A percentile compares a stretch with the other conserved stretches of the same genome.
Evolutionary conservation across 2,888 invertebrate species (phyloP).

Genomic region (Zelleria hepariella): DNA sequence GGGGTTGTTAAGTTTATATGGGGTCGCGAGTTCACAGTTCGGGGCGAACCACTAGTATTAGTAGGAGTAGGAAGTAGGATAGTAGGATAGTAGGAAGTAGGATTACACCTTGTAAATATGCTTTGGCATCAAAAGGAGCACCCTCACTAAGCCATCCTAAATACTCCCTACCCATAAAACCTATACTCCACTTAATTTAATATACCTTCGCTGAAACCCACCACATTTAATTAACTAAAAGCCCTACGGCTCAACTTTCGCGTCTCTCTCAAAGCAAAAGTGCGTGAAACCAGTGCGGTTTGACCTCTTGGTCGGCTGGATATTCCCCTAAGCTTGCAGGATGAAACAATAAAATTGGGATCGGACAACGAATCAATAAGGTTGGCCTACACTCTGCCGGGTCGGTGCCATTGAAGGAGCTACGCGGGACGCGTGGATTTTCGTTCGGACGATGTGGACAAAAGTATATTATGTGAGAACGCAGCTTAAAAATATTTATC

Average conservation of each 20-base stretch:
- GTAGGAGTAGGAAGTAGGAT: too few relatives aligned
- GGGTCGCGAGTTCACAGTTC: too few relatives aligned
- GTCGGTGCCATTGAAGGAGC: background rate
- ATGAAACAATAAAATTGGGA: background rate
- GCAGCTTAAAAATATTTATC: too few relatives aligned
- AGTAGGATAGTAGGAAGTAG: too few relatives aligned
- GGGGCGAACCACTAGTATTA: too few relatives aligned
- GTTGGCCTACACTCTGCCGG: background rate
- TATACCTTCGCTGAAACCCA: background rate
- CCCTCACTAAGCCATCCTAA: background rate
- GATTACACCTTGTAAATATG: too few relatives aligned
- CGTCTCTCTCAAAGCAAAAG: background rate
- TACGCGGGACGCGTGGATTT: background rate
- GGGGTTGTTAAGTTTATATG: too few relatives aligned
- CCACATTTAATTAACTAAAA: background rate
- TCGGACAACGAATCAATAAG: background rate
- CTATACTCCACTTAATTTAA: background rate
- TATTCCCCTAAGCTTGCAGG: background rate
- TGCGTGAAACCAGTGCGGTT: background rate
- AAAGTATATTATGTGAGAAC: too few relatives aligned
- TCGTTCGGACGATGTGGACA: background rate
- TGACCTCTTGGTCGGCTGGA: background rate
- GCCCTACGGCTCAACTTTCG: background rate
- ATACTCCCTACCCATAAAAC: background rate
- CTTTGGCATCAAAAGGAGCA: background rate